Conservation (phyloP, 1,140 invertebrate species). For the Neodiprion pinetum region DNA sequence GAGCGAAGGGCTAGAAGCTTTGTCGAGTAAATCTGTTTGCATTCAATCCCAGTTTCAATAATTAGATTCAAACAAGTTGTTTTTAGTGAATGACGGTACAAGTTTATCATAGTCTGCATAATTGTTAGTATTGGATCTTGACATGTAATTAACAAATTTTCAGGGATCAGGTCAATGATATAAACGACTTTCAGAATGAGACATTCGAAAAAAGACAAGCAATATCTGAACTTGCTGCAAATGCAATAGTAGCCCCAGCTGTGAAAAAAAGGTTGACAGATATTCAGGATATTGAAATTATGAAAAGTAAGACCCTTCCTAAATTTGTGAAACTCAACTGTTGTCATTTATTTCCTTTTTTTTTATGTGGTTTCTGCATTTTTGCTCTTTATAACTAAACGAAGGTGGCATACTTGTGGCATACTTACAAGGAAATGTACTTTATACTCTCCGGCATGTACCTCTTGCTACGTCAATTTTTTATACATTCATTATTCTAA, state of each 20-base stretch:
- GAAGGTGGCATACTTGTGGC: too few species aligned
- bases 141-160: background rate
- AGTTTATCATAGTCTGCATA: conserved; percentile 2
- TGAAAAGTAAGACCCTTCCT: conserved; percentile 34
- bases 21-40: conserved; percentile 33
- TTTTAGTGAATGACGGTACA: conserved; percentile 2
- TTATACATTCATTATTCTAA: too few species aligned
- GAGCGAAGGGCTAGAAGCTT: conserved; percentile 26
- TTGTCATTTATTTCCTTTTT: too few species aligned
- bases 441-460: too few species aligned
- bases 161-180: conserved; percentile 32
- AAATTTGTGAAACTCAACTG: background rate
- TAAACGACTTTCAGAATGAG: conserved; percentile 32
- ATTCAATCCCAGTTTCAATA: conserved; percentile 5
- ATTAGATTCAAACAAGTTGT: background rate
- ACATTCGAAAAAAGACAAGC: conserved; percentile 38
- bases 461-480: too few species aligned
- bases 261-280: conserved; percentile 39
- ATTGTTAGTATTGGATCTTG: conserved; percentile 13
- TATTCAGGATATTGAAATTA: conserved; percentile 39
- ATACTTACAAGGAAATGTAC: too few species aligned
- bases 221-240: conserved; percentile 23
- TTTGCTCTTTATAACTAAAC: too few species aligned
- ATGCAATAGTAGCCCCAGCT: conserved; percentile 35
- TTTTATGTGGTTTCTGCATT: too few species aligned